phyloP scores from a whole-genome alignment of 2,113 vertebrate species.

The Ascaphus truei region DNA sequence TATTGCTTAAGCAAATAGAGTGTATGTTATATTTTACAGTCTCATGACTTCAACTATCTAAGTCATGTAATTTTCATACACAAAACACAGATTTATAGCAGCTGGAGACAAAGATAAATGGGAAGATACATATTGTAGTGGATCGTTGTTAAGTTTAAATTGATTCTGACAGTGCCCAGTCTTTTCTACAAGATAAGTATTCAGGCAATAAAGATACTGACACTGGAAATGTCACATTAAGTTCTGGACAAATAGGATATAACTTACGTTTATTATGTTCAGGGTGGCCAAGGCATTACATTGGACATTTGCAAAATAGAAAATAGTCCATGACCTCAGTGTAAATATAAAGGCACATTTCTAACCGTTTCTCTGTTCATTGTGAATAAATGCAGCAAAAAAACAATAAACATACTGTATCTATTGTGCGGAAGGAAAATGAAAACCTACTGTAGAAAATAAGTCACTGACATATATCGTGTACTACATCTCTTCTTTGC shows the following conservation, averaged over 20 bases:
- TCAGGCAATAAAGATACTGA: conserved; percentile 17
- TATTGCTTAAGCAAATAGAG: background rate
- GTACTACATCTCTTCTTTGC: too few relatives aligned
- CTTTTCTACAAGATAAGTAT: conserved; percentile 13
- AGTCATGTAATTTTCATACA: background rate
- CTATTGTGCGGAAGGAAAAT: too few relatives aligned
- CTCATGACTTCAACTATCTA: background rate
- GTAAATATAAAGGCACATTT: too few relatives aligned
- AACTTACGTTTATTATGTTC: conserved; percentile 12
- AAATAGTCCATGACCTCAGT: too few relatives aligned
- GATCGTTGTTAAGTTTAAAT: conserved; percentile 21
- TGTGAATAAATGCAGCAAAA: too few relatives aligned
- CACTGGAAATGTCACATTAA: conserved; percentile 24
- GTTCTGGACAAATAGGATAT: conserved; percentile 8
- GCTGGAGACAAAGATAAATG: background rate
- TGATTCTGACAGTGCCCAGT: conserved; percentile 21
- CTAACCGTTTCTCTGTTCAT: too few relatives aligned
- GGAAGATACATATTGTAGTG: conserved; percentile 12
- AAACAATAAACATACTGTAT: too few relatives aligned
- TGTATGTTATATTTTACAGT: background rate
- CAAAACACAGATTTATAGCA: background rate
- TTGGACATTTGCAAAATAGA: conserved; percentile 1
- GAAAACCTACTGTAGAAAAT: too few relatives aligned
- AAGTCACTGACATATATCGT: too few relatives aligned
- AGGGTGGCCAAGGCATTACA: background rate